phyloP scores from a whole-genome alignment of 2,888 invertebrate genomes.

The Eilema depressum region DNA sequence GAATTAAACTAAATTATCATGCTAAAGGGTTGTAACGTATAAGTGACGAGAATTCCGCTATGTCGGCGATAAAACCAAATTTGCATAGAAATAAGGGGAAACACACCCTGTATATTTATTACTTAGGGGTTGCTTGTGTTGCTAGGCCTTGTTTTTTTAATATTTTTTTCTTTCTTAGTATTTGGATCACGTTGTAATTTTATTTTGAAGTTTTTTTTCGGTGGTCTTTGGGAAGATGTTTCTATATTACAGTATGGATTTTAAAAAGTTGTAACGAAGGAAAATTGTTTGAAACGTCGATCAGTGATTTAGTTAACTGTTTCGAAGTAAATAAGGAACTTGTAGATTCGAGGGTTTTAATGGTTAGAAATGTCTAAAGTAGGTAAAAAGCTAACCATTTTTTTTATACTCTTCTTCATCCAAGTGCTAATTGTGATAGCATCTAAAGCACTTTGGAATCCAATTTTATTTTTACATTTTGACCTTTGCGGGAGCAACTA shows the following conservation, averaged over 20 bases:
- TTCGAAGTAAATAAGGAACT: neutral
- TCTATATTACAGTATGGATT: neutral
- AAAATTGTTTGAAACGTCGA: neutral
- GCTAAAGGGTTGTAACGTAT: slow-evolving; percentile 28
- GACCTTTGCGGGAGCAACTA: too few species aligned
- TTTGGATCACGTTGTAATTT: slow-evolving; percentile 6
- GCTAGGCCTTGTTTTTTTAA: slow-evolving; percentile 23
- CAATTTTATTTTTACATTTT: too few species aligned
- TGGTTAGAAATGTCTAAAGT: too few species aligned
- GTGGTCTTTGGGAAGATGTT: neutral
- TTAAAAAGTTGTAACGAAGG: neutral
- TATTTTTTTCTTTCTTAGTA: slow-evolving; percentile 3
- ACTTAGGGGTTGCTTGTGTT: slow-evolving; percentile 23
- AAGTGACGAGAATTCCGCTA: slow-evolving; percentile 38
- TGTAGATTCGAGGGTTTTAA: neutral
- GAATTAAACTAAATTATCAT: slow-evolving; percentile 44
- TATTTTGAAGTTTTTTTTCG: neutral
- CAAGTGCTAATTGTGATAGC: too few species aligned
- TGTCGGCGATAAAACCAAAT: slow-evolving; percentile 58
- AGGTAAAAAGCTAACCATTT: too few species aligned
- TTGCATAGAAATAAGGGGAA: slow-evolving; percentile 64
- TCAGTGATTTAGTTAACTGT: neutral
- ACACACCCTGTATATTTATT: slow-evolving; percentile 54
- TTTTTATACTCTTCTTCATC: too few species aligned
- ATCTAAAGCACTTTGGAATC: too few species aligned